Conservation (phyloP, 2,113 vertebrate species). For the Elephantulus edwardii region DNA sequence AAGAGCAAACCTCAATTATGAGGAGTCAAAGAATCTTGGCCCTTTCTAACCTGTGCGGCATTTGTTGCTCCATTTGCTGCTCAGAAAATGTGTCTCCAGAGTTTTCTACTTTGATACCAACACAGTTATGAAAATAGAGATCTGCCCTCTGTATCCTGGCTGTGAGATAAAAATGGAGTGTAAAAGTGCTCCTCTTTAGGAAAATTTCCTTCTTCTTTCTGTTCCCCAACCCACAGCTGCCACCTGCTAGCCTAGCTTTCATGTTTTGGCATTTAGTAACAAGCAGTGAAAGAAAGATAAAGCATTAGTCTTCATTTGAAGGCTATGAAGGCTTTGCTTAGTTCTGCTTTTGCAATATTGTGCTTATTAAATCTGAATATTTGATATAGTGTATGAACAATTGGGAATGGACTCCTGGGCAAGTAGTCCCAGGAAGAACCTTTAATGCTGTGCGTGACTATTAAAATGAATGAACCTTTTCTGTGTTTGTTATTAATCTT, state of each 20-base stretch:
- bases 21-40: neutral
- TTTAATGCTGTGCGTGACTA: conserved; percentile 44
- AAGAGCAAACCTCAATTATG: neutral
- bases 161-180: conserved; percentile 46
- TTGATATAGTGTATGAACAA: neutral
- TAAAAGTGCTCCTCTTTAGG: conserved; percentile 25
- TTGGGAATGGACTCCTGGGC: neutral
- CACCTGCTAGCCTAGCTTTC: neutral
- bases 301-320: conserved; percentile 53
- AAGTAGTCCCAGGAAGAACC: conserved; percentile 29
- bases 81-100: conserved; percentile 4
- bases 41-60: neutral
- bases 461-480: conserved; percentile 53
- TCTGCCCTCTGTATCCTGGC: neutral
- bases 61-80: neutral
- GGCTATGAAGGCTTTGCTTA: conserved; percentile 39
- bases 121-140: neutral
- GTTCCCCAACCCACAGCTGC: neutral
- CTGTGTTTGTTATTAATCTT: conserved; percentile 50
- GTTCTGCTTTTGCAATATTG: conserved; percentile 53
- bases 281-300: conserved; percentile 27
- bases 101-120: conserved; percentile 24
- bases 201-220: conserved; percentile 44
- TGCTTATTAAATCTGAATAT: conserved; percentile 56
- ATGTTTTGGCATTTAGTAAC: conserved; percentile 29